These are phyloP conservation scores for Ceratotherium simum DNA, from an alignment of 2,113 vertebrate species.

Conservation along the genomic window DNA sequence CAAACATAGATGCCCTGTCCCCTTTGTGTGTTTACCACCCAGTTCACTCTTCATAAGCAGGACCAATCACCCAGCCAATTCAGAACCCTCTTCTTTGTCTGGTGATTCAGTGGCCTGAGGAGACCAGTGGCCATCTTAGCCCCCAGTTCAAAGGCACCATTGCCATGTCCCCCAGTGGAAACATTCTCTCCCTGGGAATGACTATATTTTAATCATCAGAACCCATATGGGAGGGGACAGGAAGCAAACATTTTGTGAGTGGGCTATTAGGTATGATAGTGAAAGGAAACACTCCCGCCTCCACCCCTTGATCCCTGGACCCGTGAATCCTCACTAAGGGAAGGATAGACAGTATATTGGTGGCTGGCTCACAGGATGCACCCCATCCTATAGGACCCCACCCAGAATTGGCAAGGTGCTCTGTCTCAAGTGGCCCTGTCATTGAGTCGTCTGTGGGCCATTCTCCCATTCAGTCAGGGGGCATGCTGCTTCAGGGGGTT, in stretches of 20 bases:
- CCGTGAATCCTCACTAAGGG: neutral
- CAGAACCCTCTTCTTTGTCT: neutral
- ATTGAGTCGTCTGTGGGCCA: neutral
- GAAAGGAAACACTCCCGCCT: neutral
- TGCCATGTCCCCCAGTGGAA: neutral
- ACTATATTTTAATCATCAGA: neutral
- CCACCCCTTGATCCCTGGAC: neutral
- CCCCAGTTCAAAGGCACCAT: neutral
- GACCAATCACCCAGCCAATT: neutral
- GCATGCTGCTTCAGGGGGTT: neutral
- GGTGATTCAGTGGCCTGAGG: neutral
- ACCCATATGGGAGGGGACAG: neutral
- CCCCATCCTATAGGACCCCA: neutral
- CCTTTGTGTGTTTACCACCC: neutral
- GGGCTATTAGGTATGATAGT: neutral
- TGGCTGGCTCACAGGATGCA: neutral
- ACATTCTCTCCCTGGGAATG: neutral
- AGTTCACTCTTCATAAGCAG: neutral
- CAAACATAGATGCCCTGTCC: neutral
- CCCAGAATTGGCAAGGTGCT: too few relatives aligned
- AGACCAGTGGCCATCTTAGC: neutral
- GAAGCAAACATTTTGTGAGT: neutral
- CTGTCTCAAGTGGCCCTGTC: neutral
- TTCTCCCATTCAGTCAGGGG: neutral
- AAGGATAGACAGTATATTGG: neutral